Conservation (phyloP, 1,140 invertebrate species). For the Xylocopa sonorina region DNA sequence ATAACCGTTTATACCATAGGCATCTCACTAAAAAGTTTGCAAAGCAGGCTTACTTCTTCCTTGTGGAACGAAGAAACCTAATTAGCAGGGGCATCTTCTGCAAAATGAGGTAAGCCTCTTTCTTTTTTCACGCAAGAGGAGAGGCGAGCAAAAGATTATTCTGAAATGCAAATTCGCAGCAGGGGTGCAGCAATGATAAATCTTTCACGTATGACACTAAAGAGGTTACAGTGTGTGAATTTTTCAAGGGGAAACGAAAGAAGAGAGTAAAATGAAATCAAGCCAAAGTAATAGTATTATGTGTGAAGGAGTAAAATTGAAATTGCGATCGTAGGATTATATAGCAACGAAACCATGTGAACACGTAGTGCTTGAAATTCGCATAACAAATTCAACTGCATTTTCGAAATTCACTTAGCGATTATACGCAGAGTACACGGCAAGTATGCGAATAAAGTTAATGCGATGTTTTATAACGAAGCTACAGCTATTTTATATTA, state of each 20-base stretch:
- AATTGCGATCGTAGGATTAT: not conserved
- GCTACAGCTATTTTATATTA: not conserved
- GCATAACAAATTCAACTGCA: conserved; percentile 37
- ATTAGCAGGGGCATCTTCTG: not conserved
- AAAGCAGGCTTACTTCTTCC: not conserved
- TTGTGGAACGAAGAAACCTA: not conserved
- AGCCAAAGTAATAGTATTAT: too few species aligned
- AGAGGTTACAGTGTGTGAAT: too few species aligned
- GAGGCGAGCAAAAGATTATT: too few species aligned
- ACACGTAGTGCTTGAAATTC: conserved; percentile 29
- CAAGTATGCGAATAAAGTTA: conserved; percentile 35
- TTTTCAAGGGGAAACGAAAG: too few species aligned
- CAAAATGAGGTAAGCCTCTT: not conserved
- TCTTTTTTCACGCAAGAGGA: too few species aligned
- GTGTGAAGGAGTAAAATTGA: not conserved
- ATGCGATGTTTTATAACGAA: not conserved
- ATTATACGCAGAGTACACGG: too few species aligned
- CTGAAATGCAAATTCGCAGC: too few species aligned
- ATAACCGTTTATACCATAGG: not conserved
- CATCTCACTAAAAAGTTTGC: not conserved
- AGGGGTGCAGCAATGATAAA: too few species aligned
- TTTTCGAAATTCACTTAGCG: conserved; percentile 34
- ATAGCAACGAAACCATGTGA: not conserved
- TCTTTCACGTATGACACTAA: too few species aligned
- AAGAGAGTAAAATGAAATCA: too few species aligned